Evolutionary conservation across 2,113 vertebrate genomes (phyloP).

Genomic region (Chionis minor): DNA sequence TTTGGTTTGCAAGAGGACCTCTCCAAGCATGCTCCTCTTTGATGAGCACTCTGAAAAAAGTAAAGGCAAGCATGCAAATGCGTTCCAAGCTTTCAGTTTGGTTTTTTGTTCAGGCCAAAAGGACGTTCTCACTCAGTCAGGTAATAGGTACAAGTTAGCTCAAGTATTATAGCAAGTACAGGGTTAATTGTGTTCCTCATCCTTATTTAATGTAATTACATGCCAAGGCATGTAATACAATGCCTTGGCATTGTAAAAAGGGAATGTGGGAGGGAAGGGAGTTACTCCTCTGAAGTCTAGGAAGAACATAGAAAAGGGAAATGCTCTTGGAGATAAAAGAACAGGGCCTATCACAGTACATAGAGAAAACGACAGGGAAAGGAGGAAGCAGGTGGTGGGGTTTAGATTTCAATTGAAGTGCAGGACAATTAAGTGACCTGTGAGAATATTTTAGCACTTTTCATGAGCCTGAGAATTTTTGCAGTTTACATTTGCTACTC

Average conservation of each 20-base stretch:
- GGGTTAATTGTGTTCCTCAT: background rate
- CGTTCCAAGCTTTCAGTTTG: background rate
- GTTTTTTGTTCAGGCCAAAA: background rate
- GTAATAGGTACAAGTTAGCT: background rate
- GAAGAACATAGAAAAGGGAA: background rate
- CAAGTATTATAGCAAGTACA: background rate
- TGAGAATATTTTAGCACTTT: background rate
- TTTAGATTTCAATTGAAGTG: constrained; percentile 36
- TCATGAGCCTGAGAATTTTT: background rate
- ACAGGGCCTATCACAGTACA: background rate
- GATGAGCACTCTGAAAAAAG: background rate
- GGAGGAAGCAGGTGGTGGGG: background rate
- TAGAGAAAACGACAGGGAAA: background rate
- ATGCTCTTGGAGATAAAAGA: constrained; percentile 7
- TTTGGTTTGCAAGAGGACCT: background rate
- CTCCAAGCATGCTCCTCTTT: background rate
- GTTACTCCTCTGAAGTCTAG: background rate
- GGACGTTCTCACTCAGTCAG: background rate
- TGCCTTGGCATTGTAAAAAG: background rate
- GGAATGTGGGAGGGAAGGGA: background rate
- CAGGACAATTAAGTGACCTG: constrained; percentile 11
- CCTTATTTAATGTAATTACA: background rate
- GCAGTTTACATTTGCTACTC: background rate
- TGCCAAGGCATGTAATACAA: too few relatives aligned
- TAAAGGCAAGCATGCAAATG: background rate